Evolutionary conservation across 2,888 invertebrate genomes (phyloP), one percentile per base, ranked within the genome.

Genomic region (Pristionchus mayeri): DNA sequence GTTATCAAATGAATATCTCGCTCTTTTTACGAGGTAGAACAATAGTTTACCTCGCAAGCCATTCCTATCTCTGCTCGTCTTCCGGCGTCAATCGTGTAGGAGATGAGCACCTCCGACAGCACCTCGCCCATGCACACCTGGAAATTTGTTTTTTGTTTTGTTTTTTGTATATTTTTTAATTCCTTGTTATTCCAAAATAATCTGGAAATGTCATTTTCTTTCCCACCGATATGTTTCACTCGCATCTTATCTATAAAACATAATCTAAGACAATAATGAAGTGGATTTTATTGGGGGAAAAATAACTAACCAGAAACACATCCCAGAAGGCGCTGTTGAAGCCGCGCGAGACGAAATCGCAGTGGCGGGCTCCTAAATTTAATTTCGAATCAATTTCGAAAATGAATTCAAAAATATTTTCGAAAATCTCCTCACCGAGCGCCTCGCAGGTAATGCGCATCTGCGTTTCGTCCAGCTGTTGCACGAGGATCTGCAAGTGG

Each of bases 291-390:
- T 27, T 27, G 57, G 24, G 27, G 4, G 0, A 1, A 11, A n/a
- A 63, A 34, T 34, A 16, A 37, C 37, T 37, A 3, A 57, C 80
- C 60, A 80, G 57, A 37, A 80, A 80, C 24, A 80, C 60, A 30
- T 80, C 80, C 80, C 80, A 80, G 57, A 80, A 80, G 16, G 80
- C 80, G 80, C 44, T 44, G 60, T 80, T 80, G 80, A 80, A 80
- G 40, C 80, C 80, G 13, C 80, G 80, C 57, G 80, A 80, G 27
- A 80, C 60, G 57, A 80, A 80, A 37, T 80, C 80, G 30, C 21
- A 21, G 27, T 80, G 80, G 34, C 80, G 57, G 1, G 80, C 80
- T 4, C 80, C 76, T 78, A 44, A 13, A 44, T 9, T 44, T 13
- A 13, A 44, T 44, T 44, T 13, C 44, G 6, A 44, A 13, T 44